Conservation (phyloP, 2,797 vertebrate genomes). For the Bothrops alternatus region DNA sequence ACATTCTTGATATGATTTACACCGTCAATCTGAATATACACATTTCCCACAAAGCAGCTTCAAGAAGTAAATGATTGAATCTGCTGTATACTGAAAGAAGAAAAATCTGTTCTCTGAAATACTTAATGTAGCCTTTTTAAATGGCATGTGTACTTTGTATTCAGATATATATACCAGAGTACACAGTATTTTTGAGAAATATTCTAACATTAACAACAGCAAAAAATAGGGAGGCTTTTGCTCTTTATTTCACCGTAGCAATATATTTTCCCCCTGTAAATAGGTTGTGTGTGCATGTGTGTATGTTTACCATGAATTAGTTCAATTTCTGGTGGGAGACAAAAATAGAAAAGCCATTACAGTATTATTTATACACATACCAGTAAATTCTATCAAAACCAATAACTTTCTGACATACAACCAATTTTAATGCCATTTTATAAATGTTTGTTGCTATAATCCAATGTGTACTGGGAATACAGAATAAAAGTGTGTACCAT, state of each 20-base stretch:
- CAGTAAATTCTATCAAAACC: not conserved
- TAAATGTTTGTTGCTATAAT: not conserved
- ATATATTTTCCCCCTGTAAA: not conserved
- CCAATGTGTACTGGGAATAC: not conserved
- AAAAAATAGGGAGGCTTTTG: not conserved
- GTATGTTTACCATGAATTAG: not conserved
- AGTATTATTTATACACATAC: not conserved
- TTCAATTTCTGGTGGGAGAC: not conserved
- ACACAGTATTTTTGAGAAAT: not conserved
- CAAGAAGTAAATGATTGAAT: not conserved
- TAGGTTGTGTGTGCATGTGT: not conserved
- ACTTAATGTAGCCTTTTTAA: not conserved
- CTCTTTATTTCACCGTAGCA: not conserved
- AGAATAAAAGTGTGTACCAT: not conserved
- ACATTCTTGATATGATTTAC: not conserved
- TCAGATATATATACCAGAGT: not conserved
- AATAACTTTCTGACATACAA: not conserved
- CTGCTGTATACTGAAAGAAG: not conserved
- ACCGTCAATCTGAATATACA: not conserved
- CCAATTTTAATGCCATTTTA: not conserved
- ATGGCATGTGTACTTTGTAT: not conserved
- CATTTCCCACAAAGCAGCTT: not conserved
- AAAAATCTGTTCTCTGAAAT: not conserved
- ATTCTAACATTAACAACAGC: not conserved
- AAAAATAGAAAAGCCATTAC: not conserved